These are phyloP conservation scores for Eristalis intricaria DNA, from an alignment of 2,888 invertebrate genomes.

Conservation along the genomic window DNA sequence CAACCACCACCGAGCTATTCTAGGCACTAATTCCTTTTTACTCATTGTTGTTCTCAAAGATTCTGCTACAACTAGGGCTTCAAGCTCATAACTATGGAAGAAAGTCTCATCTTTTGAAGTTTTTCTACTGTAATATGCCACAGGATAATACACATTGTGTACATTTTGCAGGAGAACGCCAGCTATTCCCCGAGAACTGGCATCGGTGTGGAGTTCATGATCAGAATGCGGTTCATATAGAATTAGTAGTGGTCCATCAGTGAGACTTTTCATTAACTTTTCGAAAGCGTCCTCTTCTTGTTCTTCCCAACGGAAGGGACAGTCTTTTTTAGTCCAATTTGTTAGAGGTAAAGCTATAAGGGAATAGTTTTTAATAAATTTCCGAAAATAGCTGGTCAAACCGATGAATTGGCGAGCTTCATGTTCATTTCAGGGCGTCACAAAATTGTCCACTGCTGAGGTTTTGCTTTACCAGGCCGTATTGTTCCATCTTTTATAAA, in stretches of 20 bases:
- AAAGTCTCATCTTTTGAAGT: conserved; percentile 8
- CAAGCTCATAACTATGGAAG: conserved; percentile 50
- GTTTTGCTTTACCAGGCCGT: conserved; percentile 5
- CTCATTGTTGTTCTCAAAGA: conserved; percentile 14
- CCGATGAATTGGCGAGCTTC: conserved; percentile 13
- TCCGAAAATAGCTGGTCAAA: conserved; percentile 17
- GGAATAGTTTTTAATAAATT: conserved; percentile 21
- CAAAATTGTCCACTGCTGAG: background rate
- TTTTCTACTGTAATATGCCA: conserved; percentile 49
- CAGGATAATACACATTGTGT: conserved; percentile 1
- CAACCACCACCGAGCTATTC: conserved; percentile 20
- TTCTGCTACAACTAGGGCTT: conserved; percentile 39
- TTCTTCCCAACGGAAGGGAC: background rate
- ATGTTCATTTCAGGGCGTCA: background rate
- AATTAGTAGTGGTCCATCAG: conserved; percentile 6
- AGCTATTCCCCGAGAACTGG: conserved; percentile 27
- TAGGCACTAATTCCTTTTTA: conserved; percentile 1
- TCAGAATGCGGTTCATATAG: conserved; percentile 27
- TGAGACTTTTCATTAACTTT: conserved; percentile 1
- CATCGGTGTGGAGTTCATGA: conserved; percentile 48
- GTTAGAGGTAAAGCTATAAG: conserved; percentile 3
- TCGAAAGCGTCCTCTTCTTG: background rate
- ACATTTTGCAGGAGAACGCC: conserved; percentile 24
- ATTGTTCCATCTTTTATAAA: background rate
- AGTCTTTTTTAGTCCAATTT: conserved; percentile 11